Base-by-base conservation (phyloP, 2,797 vertebrate species). In the Diceros bicornis region DNA sequence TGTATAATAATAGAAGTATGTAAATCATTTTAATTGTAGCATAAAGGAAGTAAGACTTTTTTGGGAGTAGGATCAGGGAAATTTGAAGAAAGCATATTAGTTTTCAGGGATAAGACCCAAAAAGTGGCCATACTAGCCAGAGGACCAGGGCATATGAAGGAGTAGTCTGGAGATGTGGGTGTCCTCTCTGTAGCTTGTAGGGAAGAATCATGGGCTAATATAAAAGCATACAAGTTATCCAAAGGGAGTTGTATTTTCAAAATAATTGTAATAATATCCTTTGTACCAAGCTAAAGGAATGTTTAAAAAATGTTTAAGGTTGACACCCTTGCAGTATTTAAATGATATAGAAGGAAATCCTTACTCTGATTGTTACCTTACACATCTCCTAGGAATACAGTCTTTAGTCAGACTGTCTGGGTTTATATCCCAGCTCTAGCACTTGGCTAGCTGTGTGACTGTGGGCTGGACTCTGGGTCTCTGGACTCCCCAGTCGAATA, bases 231-330 rank as follows among this genome's bases (percentile, higher is more conserved):
- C 13, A 71, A 34, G 50, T 88, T 84, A 81, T 41, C n/a, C 32
- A 87, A 77, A 84, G 74, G 23, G 52, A 94, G 32, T 59, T 50
- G 27, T 34, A 57, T 66, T 89, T 96, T 89, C 55, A 84, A 92
- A 75, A 37, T 86, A 59, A 82, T 27, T 68, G 55, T 86, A 66
- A 50, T 37, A 55, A 50, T n/a, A 55, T 66, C 52, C 47, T 91
- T 79, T 66, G 59, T 95, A 57, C 68, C 34, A 85, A 82, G 23
- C 41, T 81, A 57, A 87, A 66, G 57, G 25, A 41, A 41, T 68
- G 34, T 59, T 90, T 91, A 34, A 8, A 61, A 96, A 69, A 69
- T 90, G 41, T 66, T 96, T 79, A 61, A 78, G 16, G 81, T 34
- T 79, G 79, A 13, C 57, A 88, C 88, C 21, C 61, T 83, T 96